These are phyloP conservation scores for Charanyca ferruginea DNA, from an alignment of 2,888 invertebrate species.

Conservation along the genomic window DNA sequence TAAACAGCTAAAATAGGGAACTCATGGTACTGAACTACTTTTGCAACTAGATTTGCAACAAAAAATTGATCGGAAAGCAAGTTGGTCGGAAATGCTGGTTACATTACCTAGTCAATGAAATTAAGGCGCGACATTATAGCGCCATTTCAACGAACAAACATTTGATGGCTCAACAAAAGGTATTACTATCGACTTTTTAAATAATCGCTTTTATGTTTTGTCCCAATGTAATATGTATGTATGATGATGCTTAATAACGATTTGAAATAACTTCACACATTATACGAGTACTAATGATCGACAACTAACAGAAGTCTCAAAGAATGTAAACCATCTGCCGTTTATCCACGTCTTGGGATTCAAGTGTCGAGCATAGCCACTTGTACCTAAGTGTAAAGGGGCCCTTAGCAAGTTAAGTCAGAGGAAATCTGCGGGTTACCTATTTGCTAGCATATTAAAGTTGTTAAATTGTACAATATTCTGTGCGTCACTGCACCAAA, in stretches of 20 bases:
- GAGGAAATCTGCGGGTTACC: conserved; percentile 37
- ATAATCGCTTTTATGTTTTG: too few species aligned
- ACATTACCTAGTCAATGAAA: too few species aligned
- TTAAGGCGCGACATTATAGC: too few species aligned
- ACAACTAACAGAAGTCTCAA: background rate
- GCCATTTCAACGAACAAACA: too few species aligned
- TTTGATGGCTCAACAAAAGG: too few species aligned
- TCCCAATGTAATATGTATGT: background rate
- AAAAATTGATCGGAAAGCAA: too few species aligned
- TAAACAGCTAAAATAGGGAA: too few species aligned
- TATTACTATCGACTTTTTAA: too few species aligned
- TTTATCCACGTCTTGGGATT: conserved; percentile 31
- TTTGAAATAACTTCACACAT: background rate
- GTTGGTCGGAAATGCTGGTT: too few species aligned
- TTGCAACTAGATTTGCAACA: too few species aligned
- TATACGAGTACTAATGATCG: conserved; percentile 29
- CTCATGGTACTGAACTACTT: too few species aligned
- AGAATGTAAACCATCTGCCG: conserved; percentile 22
- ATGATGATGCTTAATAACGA: background rate
- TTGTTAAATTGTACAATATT: conserved; percentile 17
- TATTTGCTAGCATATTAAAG: conserved; percentile 48
- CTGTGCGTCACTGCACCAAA: background rate
- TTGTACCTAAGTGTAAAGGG: conserved; percentile 32
- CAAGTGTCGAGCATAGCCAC: conserved; percentile 35
- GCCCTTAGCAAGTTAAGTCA: conserved; percentile 34